These are phyloP conservation scores for Microcebus griseorufus DNA, from an alignment of 2,113 vertebrate species.

Conservation along the genomic window DNA sequence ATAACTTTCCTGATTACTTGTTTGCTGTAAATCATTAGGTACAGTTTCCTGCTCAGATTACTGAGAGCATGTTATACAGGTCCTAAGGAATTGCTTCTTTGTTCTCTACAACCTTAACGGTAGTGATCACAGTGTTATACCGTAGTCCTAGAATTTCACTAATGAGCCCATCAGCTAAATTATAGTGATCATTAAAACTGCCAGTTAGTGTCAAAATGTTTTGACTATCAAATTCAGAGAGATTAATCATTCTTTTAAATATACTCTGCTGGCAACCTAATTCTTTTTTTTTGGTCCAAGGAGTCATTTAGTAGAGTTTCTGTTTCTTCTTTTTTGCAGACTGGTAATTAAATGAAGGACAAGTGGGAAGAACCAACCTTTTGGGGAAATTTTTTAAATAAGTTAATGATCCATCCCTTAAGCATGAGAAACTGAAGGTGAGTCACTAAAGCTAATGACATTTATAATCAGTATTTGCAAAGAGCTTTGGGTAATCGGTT, in stretches of 20 bases:
- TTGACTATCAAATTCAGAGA: slow-evolving; percentile 73
- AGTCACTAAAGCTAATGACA: slow-evolving; percentile 45
- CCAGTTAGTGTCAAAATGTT: slow-evolving; percentile 73
- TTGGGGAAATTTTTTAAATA: slow-evolving; percentile 31
- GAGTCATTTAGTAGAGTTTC: slow-evolving; percentile 49
- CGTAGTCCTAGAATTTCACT: slow-evolving; percentile 59
- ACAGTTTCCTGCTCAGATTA: not conserved
- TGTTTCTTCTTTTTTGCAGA: slow-evolving; percentile 24
- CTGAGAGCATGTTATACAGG: not conserved
- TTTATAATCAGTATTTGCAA: slow-evolving; percentile 22
- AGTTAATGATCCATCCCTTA: slow-evolving; percentile 60
- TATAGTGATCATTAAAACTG: slow-evolving; percentile 64
- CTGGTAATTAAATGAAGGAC: slow-evolving; percentile 61
- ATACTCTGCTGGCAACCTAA: not conserved
- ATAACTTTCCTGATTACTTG: not conserved
- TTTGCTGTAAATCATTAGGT: not conserved
- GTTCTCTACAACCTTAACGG: slow-evolving; percentile 61
- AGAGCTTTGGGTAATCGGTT: not conserved
- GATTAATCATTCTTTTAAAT: slow-evolving; percentile 73
- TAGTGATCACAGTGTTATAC: slow-evolving; percentile 46
- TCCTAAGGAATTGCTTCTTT: slow-evolving; percentile 13
- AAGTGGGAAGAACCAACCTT: slow-evolving; percentile 61
- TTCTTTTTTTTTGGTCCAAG: slow-evolving; percentile 18
- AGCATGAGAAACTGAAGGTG: slow-evolving; percentile 53
- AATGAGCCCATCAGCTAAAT: slow-evolving; percentile 74